These are phyloP conservation scores for Loxodonta africana DNA, from an alignment of 2,113 vertebrate species.

Conservation along the genomic window DNA sequence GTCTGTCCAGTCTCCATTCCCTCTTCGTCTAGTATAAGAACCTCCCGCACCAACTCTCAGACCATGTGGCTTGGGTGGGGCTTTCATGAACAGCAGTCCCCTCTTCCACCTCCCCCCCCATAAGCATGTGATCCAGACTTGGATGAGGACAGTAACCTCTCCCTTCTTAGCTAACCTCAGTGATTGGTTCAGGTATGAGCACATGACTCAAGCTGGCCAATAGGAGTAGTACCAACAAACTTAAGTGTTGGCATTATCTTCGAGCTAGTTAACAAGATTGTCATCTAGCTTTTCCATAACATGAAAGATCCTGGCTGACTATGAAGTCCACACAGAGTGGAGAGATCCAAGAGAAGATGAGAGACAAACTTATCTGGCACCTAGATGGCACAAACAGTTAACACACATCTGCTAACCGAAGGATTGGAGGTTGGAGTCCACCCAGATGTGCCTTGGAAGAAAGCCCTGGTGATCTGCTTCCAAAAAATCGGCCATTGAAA, in stretches of 20 bases:
- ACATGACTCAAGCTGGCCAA: neutral
- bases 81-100: neutral
- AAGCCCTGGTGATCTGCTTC: too few relatives aligned
- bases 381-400: neutral
- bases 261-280: neutral
- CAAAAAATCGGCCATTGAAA: too few relatives aligned
- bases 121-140: neutral
- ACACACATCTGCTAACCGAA: too few relatives aligned
- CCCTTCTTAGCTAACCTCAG: neutral
- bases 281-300: neutral
- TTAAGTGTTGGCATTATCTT: too few relatives aligned
- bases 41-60: neutral
- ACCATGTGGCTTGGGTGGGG: neutral
- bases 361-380: neutral
- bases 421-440: too few relatives aligned
- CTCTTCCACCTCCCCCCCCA: too few relatives aligned
- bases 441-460: too few relatives aligned
- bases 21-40: neutral
- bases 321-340: neutral
- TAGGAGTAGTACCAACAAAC: neutral
- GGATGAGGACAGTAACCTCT: neutral
- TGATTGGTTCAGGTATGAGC: neutral
- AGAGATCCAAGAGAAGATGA: neutral
- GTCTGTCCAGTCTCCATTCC: neutral
- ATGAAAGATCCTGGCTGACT: neutral